Conservation (phyloP, 2,113 vertebrate species). For the Malaclemys terrapin region DNA sequence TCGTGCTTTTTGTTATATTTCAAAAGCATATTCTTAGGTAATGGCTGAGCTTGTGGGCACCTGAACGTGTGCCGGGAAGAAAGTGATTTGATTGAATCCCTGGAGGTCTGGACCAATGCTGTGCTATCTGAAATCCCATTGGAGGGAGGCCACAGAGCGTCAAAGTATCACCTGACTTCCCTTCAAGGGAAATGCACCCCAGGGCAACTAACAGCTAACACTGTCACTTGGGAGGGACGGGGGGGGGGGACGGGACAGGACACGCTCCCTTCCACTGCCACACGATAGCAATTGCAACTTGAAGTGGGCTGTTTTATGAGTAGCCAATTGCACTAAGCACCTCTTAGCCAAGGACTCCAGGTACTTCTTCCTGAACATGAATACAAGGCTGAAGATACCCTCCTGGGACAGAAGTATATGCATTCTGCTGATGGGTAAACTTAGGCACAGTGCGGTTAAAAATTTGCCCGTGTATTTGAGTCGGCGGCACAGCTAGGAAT, state of each 20-base stretch:
- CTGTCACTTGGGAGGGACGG: background rate
- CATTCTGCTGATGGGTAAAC: background rate
- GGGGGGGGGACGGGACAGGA: background rate
- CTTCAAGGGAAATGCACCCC: background rate
- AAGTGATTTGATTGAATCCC: constrained; percentile 4
- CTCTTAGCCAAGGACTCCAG: background rate
- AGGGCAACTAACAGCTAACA: background rate
- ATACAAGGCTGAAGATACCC: background rate
- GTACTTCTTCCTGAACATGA: background rate
- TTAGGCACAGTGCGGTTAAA: background rate
- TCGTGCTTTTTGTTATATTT: constrained; percentile 40
- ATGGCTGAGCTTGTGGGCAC: background rate
- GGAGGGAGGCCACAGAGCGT: background rate
- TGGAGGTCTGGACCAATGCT: background rate
- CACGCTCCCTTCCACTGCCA: background rate
- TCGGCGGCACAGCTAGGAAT: background rate
- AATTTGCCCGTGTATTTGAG: background rate
- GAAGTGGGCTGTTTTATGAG: background rate
- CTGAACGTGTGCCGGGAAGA: background rate
- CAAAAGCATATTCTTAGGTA: constrained; percentile 53
- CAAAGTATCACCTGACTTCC: background rate
- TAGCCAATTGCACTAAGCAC: background rate
- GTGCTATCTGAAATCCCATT: background rate
- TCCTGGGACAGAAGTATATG: background rate
- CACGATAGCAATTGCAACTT: background rate